Evolutionary conservation across 64 coral and sea anemone genomes (phyloP), one percentile per base, ranked within the genome.

Genomic region (Dendrophyllia cribrosa): DNA sequence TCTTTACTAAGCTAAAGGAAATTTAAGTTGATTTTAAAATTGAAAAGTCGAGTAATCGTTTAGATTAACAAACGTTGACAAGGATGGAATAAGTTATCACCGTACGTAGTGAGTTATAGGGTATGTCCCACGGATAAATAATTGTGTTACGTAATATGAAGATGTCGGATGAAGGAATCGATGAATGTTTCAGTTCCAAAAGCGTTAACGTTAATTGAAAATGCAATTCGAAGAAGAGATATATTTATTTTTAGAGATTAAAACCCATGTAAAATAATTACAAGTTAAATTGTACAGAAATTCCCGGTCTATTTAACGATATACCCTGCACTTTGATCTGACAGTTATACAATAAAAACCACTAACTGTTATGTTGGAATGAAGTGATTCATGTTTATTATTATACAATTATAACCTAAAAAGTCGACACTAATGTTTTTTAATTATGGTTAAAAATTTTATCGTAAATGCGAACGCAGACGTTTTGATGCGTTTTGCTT

Each of bases 231-330:
- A 82, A 84, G 60, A 84, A 84, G 80, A 84, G 80, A 84, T 48
- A 84, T 84, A 84, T 84, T 84, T 84, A 84, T 84, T 84, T 84
- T 84, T 84, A 84, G 43, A 84, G 60, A 84, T 84, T 68, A 84
- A 79, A 45, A 51, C 80, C 17, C 45, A 34, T 84, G 80, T 84
- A 84, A 84, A 67, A 67, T 84, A 84, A 84, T 24, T 19, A 20
- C 44, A 48, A 84, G 80, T 50, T 84, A 67, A 64, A 84, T 67
- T 84, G 80, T 84, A 84, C 80, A 84, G 80, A 84, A 59, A 84
- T 84, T 67, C 4, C 63, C 19, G 43, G 9, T 19, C 61, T 84
- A 84, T 84, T 84, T 67, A 84, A 67, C 58, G 26, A 64, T 63
- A 79, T 51, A 79, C 62, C 72, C 80, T 68, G 80, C 80, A 84